Evolutionary conservation across 1,140 invertebrate species (phyloP).

Genomic region (Atta cephalotes): DNA sequence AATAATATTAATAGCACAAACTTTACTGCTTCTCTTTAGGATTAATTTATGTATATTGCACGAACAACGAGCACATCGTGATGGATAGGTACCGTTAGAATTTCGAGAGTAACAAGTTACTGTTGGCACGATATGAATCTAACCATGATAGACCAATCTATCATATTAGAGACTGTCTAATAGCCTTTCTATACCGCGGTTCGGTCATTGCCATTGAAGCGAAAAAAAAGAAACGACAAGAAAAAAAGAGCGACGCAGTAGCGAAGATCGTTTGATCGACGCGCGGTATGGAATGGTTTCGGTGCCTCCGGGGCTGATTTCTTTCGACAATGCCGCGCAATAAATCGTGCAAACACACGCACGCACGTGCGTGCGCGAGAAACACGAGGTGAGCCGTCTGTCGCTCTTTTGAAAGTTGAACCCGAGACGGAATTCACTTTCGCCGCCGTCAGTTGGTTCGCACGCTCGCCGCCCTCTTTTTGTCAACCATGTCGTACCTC

Average conservation of each 20-base stretch:
- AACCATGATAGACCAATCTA: conserved; percentile 48
- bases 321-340: conserved; percentile 63
- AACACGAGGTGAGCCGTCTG: conserved; percentile 40
- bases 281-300: conserved; percentile 27
- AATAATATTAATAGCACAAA: conserved; percentile 16
- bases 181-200: conserved; percentile 56
- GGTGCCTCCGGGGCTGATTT: conserved; percentile 40
- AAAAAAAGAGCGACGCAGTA: conserved; percentile 26
- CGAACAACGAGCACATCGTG: conserved; percentile 38
- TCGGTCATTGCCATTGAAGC: not conserved
- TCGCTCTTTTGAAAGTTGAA: conserved; percentile 72
- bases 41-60: conserved; percentile 19
- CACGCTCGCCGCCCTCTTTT: conserved; percentile 76
- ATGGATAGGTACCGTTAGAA: conserved; percentile 73
- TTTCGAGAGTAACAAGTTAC: conserved; percentile 59
- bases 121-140: conserved; percentile 64
- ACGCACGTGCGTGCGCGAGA: conserved; percentile 36
- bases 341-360: conserved; percentile 46
- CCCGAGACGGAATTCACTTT: conserved; percentile 76
- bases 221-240: not conserved
- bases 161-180: conserved; percentile 66
- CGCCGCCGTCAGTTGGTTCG: conserved; percentile 70
- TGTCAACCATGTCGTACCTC: conserved; percentile 64
- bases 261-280: conserved; percentile 30
- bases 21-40: not conserved